These are phyloP conservation scores for Cantharis flavilabris DNA, from an alignment of 2,888 invertebrate genomes.

Conservation along the genomic window DNA sequence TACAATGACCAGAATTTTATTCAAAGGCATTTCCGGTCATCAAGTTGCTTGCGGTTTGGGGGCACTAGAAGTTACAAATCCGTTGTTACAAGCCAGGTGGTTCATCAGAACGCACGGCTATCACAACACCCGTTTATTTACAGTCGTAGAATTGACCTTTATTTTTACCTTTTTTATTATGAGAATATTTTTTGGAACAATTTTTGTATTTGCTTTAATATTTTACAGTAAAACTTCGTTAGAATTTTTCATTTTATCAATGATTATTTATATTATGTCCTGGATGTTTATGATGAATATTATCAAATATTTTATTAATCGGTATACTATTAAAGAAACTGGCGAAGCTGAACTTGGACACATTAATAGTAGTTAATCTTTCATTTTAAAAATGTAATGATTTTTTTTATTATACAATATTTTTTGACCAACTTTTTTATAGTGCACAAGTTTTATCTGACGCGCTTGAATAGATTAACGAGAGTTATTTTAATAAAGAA, in stretches of 20 bases:
- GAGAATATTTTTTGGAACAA: conserved; percentile 61
- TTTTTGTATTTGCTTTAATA: conserved; percentile 55
- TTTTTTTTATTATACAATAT: neutral
- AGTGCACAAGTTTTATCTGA: neutral
- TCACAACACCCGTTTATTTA: conserved; percentile 55
- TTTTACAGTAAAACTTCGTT: conserved; percentile 54
- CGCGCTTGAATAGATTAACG: no score
- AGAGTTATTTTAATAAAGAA: no score
- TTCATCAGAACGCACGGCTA: conserved; percentile 61
- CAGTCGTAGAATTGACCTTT: conserved; percentile 59
- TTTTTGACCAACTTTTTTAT: neutral
- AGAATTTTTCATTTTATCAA: conserved; percentile 45
- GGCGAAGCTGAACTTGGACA: conserved; percentile 1
- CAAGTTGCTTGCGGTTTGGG: conserved; percentile 62
- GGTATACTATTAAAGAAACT: conserved; percentile 32
- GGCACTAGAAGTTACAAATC: conserved; percentile 66
- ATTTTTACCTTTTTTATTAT: conserved; percentile 57
- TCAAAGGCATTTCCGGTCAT: conserved; percentile 58
- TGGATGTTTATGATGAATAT: conserved; percentile 50
- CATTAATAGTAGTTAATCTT: conserved; percentile 5
- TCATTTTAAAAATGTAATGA: neutral
- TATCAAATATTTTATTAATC: conserved; percentile 40
- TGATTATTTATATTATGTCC: conserved; percentile 49
- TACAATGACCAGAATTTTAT: conserved; percentile 60
- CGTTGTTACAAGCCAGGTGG: conserved; percentile 66